Base-by-base conservation (phyloP, 2,797 vertebrate species). In the Betta splendens region DNA sequence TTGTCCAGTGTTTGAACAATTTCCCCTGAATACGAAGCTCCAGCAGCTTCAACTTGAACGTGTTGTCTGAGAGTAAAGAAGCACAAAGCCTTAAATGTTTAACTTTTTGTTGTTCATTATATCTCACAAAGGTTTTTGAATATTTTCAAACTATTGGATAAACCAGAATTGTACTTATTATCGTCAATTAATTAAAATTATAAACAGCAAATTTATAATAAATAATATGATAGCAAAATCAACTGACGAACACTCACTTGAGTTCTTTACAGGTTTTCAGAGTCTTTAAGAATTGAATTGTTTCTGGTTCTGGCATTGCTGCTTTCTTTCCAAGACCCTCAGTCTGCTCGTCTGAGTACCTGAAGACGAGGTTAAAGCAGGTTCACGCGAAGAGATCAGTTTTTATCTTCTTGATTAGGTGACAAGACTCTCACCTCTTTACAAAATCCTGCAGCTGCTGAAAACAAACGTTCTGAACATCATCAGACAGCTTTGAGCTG, bases 181-280 rank as follows among this genome's bases (percentile, higher is more conserved):
- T n/a, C n/a, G n/a, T n/a, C n/a, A n/a, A n/a, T n/a, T n/a, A n/a
- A n/a, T n/a, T n/a, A n/a, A n/a, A n/a, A n/a, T n/a, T n/a, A n/a
- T n/a, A n/a, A n/a, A n/a, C n/a, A n/a, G n/a, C n/a, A n/a, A n/a
- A n/a, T n/a, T n/a, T n/a, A n/a, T n/a, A n/a, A n/a, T n/a, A n/a
- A n/a, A n/a, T n/a, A n/a, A n/a, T n/a, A n/a, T n/a, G n/a, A n/a
- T n/a, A n/a, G n/a, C n/a, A n/a, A n/a, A n/a, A n/a, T n/a, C n/a
- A n/a, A n/a, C n/a, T n/a, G n/a, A n/a, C n/a, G n/a, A n/a, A n/a
- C n/a, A 54, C 84, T 85, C 40, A 91, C 90, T 68, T 82, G 52
- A 91, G 69, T 21, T 87, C 32, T 38, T 35, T 61, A 43, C 83
- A 91, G 15, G 69, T 85, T 53, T 62, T 83, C 51, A 87, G 38